Base-by-base conservation (phyloP, 1,140 invertebrate species). In the Samia ricini region DNA sequence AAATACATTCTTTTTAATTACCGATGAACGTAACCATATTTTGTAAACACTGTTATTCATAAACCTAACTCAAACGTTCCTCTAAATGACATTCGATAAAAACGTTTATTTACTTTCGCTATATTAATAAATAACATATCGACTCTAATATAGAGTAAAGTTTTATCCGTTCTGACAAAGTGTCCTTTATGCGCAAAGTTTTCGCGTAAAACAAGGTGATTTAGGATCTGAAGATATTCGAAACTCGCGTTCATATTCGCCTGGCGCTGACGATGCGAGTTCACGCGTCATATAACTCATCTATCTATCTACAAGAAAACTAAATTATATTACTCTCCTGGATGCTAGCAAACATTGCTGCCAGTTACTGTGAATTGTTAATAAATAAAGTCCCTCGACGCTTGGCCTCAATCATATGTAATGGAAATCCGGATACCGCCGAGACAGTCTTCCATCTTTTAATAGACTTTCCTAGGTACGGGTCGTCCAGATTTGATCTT, bases 161-260 rank as follows among this genome's bases (percentile, higher is more conserved):
- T 65, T 62, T 29, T 29, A 50, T 29, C 61, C 36, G 51, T 49
- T 24, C 59, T 62, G 60, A 66, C 62, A 66, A 62, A 66, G 60
- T 62, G 64, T 66, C 60, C 61, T 66, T 66, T 66, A 66, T 62
- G 60, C 60, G 49, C 48, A 59, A 66, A 66, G 48, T 66, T 66
- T 61, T 26, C 18, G 51, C 56, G 61, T 66, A 66, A 66, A 66
- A 66, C 64, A 66, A 59, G 60, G 60, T 66, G 64, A 66, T 66
- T 66, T 66, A 66, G 49, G 42, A 48, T 49, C 49, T 48, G 33
- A 21, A 57, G 29, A 58, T 56, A 61, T 66, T 62, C 58, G 56
- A 56, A 56, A 33, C 49, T 24, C 49, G 12, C 52, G 23, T 8
- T 58, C 22, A 5, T 8, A 15, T 20, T 15, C n/a, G n/a, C 29